Evolutionary conservation across 37 sponge, comb jelly and placozoan species (phyloP).

Genomic region (Chondrosia reniformis): DNA sequence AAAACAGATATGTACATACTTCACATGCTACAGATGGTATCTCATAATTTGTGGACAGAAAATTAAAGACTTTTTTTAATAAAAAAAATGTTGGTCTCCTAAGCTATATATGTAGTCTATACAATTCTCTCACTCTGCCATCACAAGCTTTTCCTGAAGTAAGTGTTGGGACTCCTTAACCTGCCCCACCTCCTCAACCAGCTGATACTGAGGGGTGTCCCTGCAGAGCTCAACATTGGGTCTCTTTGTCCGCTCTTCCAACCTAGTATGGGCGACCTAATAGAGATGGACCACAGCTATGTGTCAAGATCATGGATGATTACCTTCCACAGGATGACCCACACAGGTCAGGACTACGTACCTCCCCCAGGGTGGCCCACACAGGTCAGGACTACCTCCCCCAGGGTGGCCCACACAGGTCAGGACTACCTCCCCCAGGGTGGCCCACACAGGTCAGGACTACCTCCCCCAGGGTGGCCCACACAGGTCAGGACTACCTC

Average conservation of each 20-base stretch:
- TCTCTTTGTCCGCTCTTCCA: constrained; percentile 86
- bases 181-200: constrained; percentile 81
- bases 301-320: too few relatives aligned
- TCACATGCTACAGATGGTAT: neutral
- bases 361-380: too few relatives aligned
- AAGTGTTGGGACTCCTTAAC: constrained; percentile 57
- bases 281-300: too few relatives aligned
- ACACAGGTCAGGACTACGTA: too few relatives aligned
- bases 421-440: too few relatives aligned
- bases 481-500: too few relatives aligned
- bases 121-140: constrained; percentile 61
- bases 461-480: too few relatives aligned
- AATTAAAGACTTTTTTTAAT: neutral
- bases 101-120: neutral
- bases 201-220: constrained; percentile 74
- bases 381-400: too few relatives aligned
- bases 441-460: too few relatives aligned
- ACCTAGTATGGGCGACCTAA: constrained; percentile 88
- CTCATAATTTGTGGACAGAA: neutral
- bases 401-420: too few relatives aligned
- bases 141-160: constrained; percentile 71
- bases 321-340: too few relatives aligned
- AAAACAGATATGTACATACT: too few relatives aligned
- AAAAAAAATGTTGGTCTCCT: neutral
- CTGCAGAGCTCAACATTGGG: constrained; percentile 93